Conservation (phyloP, 2,113 vertebrate species). For the Drymodes brunneopygia region DNA sequence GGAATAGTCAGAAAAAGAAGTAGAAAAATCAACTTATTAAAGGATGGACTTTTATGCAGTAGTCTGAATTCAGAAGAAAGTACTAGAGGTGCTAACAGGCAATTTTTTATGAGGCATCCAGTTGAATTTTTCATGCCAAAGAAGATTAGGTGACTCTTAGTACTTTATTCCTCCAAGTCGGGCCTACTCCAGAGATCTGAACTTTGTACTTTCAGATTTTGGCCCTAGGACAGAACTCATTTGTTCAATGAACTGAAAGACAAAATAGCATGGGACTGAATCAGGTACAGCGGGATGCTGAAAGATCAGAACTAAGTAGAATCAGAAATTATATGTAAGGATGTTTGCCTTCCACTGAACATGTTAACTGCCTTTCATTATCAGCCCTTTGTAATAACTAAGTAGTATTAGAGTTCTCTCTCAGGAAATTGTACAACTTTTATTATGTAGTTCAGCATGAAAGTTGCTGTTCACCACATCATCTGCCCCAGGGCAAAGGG, state of each 20-base stretch:
- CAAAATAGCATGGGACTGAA: not conserved
- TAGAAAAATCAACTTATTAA: not conserved
- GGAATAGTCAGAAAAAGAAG: not conserved
- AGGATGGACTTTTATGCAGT: not conserved
- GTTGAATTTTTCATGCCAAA: slow-evolving; percentile 9
- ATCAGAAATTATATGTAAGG: not conserved
- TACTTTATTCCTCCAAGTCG: not conserved
- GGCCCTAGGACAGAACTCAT: not conserved
- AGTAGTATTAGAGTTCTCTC: not conserved
- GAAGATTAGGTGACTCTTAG: not conserved
- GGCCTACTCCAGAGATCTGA: not conserved
- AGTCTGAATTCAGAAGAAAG: not conserved
- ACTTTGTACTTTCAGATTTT: not conserved
- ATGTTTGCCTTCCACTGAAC: not conserved
- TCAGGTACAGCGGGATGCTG: not conserved
- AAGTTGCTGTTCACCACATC: not conserved
- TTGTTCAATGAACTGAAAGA: not conserved
- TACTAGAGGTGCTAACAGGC: not conserved
- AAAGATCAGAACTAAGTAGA: not conserved
- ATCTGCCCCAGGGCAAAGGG: not conserved
- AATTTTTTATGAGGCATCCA: not conserved
- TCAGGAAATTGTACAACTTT: not conserved
- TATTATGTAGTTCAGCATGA: not conserved
- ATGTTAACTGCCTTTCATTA: not conserved
- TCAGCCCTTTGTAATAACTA: not conserved